Evolutionary conservation across 1,140 invertebrate species (phyloP), one percentile per base, ranked within the genome.

Genomic region (Colletes gigas): DNA sequence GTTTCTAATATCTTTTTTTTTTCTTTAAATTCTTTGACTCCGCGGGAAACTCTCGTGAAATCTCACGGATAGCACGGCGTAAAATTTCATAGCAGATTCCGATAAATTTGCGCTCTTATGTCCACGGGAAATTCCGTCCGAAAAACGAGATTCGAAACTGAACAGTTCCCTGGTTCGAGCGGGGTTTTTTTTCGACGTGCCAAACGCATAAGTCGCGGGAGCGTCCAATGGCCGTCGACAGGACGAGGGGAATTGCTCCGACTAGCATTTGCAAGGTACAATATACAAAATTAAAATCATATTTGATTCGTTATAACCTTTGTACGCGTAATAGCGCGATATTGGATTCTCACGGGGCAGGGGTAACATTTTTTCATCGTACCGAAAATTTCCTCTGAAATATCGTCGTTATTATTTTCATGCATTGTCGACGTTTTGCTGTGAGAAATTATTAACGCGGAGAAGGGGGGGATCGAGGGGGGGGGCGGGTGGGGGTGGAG

Each of bases 201-300:
- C 78, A 72, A 63, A 59, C 63, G 59, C 63, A 67, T 59, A 67
- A 52, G 70, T 73, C 83, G 68, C 59, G 55, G 19, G 30, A 30
- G 14, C 17, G 54, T 39, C 5, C 60, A 30, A 30, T 62, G 6
- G 12, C 10, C 3, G 14, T 21, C 30, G 30, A 50, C 14, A 41
- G 59, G 59, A 4, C 8, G 59, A 14, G 59, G 9, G 57, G 2
- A 47, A 39, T 39, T 41, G 66, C 44, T 63, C 44, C 78, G 69
- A 60, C 67, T 70, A 30, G 66, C 73, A 39, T 62, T 59, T 73
- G 21, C 67, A 55, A 52, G 52, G 54, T 74, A 62, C 79, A 84
- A 84, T 82, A 84, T 85, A 85, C 50, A 81, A 85, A 85, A 85
- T 85, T 84, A 85, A 85, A 85, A 85, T 82, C 75, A 67, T 85